Evolutionary conservation across 92 coral and sea anemone genomes (phyloP).

Genomic region (Galaxea fascicularis): DNA sequence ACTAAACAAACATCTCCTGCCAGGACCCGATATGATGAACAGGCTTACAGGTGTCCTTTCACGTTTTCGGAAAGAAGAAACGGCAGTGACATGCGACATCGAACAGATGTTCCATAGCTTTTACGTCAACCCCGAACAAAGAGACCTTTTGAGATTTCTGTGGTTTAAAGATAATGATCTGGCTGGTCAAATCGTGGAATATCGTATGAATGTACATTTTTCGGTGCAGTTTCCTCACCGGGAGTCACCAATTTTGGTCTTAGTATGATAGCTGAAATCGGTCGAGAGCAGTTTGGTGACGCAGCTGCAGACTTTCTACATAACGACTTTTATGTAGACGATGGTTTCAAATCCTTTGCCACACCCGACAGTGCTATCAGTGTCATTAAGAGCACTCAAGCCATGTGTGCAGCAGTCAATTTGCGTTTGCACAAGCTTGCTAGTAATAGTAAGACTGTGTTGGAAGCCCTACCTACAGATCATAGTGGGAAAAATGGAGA

Average conservation of each 20-base stretch:
- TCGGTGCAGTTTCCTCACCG: conserved; percentile 65
- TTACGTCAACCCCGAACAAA: conserved; percentile 57
- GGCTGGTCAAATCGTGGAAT: conserved; percentile 49
- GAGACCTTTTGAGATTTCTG: conserved; percentile 66
- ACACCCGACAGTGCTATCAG: conserved; percentile 45
- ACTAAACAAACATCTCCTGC: conserved; percentile 54
- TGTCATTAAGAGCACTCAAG: conserved; percentile 37
- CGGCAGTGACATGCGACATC: conserved; percentile 68
- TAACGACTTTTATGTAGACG: conserved; percentile 67
- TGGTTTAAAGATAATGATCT: conserved; percentile 61
- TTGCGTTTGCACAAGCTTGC: conserved; percentile 67
- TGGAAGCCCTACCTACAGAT: conserved; percentile 54
- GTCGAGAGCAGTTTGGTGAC: conserved; percentile 33
- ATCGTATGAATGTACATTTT: conserved; percentile 74
- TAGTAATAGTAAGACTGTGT: conserved; percentile 41
- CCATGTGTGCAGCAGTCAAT: conserved; percentile 45
- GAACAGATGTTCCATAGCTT: conserved; percentile 74
- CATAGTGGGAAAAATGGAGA: conserved; percentile 73
- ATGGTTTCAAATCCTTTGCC: conserved; percentile 60
- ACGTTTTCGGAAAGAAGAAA: conserved; percentile 65
- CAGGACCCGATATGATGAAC: conserved; percentile 68
- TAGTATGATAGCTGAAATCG: conserved; percentile 55
- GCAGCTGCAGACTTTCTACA: conserved; percentile 61
- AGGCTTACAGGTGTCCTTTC: conserved; percentile 68
- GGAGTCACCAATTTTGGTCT: conserved; percentile 71